phyloP scores from a whole-genome alignment of 2,797 vertebrate genomes.

The Glyptemys insculpta region DNA sequence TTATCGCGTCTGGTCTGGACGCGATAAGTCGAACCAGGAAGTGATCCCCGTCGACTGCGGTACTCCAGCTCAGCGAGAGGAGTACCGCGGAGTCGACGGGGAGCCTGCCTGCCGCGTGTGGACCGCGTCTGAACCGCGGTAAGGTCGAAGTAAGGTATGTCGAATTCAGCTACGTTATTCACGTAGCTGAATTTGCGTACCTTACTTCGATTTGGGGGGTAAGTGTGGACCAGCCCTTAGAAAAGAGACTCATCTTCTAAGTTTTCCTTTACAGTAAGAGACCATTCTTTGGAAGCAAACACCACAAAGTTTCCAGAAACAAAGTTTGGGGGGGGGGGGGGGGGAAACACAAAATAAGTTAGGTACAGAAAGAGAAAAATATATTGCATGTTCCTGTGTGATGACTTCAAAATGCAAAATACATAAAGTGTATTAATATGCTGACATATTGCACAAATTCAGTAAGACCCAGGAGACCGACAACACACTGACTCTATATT shows the following conservation, averaged over 20 bases:
- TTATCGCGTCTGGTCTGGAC: too few relatives aligned
- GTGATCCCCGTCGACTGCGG: too few relatives aligned
- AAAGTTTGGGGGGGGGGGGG: not conserved
- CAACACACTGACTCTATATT: not conserved
- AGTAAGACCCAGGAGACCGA: not conserved
- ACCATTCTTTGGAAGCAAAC: not conserved
- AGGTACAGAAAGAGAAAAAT: not conserved
- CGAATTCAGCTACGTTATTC: too few relatives aligned
- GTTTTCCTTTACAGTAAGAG: constrained; percentile 5
- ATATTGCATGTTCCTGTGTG: not conserved
- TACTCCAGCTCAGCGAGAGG: too few relatives aligned
- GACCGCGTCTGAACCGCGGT: too few relatives aligned
- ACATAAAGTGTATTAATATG: not conserved
- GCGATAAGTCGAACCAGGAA: too few relatives aligned
- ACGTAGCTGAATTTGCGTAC: too few relatives aligned
- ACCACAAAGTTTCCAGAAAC: not conserved
- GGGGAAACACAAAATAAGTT: not conserved
- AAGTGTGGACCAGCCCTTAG: too few relatives aligned
- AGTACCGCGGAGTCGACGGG: too few relatives aligned
- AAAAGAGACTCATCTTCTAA: constrained; percentile 14
- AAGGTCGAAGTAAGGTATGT: too few relatives aligned
- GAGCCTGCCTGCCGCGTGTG: too few relatives aligned
- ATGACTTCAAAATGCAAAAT: not conserved
- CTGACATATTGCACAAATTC: not conserved
- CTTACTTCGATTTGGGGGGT: too few relatives aligned